Evolutionary conservation across 2,888 invertebrate species (phyloP), one percentile per base, ranked within the genome.

Genomic region (Drosophila mimetica): DNA sequence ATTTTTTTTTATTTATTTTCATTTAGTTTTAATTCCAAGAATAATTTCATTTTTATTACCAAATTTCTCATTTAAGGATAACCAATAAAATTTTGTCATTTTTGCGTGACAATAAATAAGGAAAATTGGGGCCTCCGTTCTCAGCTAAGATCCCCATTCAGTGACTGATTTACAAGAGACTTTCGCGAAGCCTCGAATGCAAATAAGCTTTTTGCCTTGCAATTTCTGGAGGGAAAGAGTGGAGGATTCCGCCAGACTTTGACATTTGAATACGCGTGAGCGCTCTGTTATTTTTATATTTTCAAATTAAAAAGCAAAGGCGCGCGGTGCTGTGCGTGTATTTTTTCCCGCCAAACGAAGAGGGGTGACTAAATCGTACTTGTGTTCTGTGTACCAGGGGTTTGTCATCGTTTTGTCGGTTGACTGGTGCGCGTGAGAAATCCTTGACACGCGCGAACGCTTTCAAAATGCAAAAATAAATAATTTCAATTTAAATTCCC

Each of bases 401-500:
- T 53, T 53, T 30, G 63, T 48, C 70, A 61, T 53, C 64, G 11
- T 18, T n/a, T 44, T 25, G 41, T 18, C 11, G 52, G 30, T 51
- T 60, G 65, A 42, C 14, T 50, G 53, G 73, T 76, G 86, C 63
- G 88, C 86, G 77, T 88, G 77, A 63, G 74, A 76, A 85, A 85
- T 89, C 89, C 86, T 88, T 83, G 89, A 89, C 85, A 85, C 85
- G 85, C 84, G 84, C 84, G 50, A 64, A 67, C 66, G 84, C 84
- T 84, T 84, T 84, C 59, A 75, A 89, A 84, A 89, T 86, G 84
- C 89, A 85, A 84, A 85, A 85, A 88, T 83, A 85, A 85, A 85
- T 89, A 89, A 85, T 86, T 85, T 88, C 89, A 86, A 89, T 85
- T 89, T 86, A 86, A 89, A 89, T 79, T 79, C 88, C 66, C 51